phyloP scores from a whole-genome alignment of 1,140 invertebrate species.

The Danaus melanippus region DNA sequence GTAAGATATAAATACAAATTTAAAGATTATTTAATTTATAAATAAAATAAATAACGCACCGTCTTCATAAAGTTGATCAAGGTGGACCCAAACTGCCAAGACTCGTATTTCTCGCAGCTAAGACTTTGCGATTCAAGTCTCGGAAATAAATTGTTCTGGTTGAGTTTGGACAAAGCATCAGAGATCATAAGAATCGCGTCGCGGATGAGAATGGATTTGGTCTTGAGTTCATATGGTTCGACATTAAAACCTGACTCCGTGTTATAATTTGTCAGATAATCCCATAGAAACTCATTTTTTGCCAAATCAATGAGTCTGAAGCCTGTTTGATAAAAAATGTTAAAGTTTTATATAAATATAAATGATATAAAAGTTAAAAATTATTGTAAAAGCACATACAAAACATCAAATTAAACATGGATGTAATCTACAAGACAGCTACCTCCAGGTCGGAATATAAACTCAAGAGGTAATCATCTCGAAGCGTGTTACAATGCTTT shows the following conservation, averaged over 20 bases:
- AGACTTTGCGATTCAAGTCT: slow-evolving; percentile 11
- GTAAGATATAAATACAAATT: background rate
- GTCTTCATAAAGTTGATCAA: slow-evolving; percentile 61
- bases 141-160: slow-evolving; percentile 1
- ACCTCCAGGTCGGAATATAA: too few relatives aligned
- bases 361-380: background rate
- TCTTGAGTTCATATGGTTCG: slow-evolving; percentile 38
- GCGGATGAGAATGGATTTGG: slow-evolving; percentile 42
- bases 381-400: too few relatives aligned
- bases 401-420: too few relatives aligned
- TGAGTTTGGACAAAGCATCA: slow-evolving; percentile 38
- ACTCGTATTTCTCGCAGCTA: slow-evolving; percentile 37
- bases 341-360: slow-evolving; percentile 20
- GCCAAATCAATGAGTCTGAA: slow-evolving; percentile 41
- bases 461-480: too few relatives aligned
- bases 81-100: slow-evolving; percentile 52
- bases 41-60: slow-evolving; percentile 28
- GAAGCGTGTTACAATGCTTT: too few relatives aligned
- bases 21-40: background rate
- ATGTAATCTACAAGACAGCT: too few relatives aligned
- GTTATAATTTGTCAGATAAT: slow-evolving; percentile 36
- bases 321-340: slow-evolving; percentile 21
- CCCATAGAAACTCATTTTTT: slow-evolving; percentile 31
- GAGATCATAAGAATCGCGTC: slow-evolving; percentile 47
- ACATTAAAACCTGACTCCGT: slow-evolving; percentile 27